Evolutionary conservation across 2,888 invertebrate species (phyloP), one percentile per base, ranked within the genome.

Genomic region (Drosophila testacea): DNA sequence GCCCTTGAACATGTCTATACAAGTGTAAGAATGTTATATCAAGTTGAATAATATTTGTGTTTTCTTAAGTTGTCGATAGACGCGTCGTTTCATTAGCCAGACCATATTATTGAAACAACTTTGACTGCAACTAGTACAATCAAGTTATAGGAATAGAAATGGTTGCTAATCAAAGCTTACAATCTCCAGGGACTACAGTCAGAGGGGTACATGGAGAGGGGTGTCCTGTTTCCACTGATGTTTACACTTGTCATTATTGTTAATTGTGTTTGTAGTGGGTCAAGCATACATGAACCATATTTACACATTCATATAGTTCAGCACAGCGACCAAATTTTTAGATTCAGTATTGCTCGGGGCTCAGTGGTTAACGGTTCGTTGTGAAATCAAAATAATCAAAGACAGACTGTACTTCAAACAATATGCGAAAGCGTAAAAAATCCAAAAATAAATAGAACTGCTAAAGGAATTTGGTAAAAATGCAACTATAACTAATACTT

Each of bases 171-270:
- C 83, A 69, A 65, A 69, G 62, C 75, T 77, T 61, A 77, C 67
- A 88, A 83, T 83, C 83, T 80, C 68, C 44, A 59, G 48, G 28
- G 44, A 13, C 22, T 34, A 28, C 16, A 9, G 9, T 0, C 9
- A 9, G 34, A 27, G 1, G 27, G 16, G 38, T 38, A 6, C 6
- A 22, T 6, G 6, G 39, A 22, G 22, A 22, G 27, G 22, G n/a
- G 61, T 30, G 28, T 30, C 13, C 32, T 51, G 60, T 22, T 11
- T 13, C 52, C 50, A 56, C 66, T 64, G 86, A 85, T 84, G 84
- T 84, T 84, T 88, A 84, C 84, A 84, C 77, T 84, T 88, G 84
- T 84, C 84, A 84, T 84, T 84, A 84, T 80, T 87, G 72, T 78
- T 88, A 88, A 88, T 85, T 87, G 89, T 85, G 72, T 85, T 87